Conservation (phyloP, 2,797 vertebrate genomes). For the Furcifer pardalis region DNA sequence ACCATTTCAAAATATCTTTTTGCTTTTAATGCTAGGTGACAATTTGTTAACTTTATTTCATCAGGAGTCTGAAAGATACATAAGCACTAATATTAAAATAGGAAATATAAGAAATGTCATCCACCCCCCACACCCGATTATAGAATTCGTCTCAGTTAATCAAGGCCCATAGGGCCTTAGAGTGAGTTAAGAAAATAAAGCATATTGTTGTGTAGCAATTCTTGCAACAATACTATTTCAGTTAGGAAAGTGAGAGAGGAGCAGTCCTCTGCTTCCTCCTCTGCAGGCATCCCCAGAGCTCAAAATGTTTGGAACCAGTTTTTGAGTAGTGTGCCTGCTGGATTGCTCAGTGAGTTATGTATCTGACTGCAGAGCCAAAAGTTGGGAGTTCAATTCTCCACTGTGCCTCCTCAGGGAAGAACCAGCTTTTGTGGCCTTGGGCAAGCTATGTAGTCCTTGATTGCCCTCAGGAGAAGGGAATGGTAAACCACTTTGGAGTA, state of each 20-base stretch:
- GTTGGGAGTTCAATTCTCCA: no score
- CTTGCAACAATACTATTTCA: neutral
- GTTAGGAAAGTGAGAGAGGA: neutral
- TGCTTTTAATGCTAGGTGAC: neutral
- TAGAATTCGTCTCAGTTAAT: neutral
- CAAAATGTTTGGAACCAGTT: neutral
- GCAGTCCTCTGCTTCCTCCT: neutral
- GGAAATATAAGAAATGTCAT: neutral
- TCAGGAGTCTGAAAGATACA: neutral
- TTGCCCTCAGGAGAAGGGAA: no score
- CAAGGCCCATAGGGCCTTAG: neutral
- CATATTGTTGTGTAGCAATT: neutral
- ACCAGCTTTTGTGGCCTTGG: no score
- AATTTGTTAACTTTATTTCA: no score
- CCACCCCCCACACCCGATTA: neutral
- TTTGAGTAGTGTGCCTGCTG: no score
- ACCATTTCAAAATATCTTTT: neutral
- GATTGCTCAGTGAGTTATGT: no score
- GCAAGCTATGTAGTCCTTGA: no score
- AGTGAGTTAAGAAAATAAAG: neutral
- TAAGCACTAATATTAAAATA: neutral
- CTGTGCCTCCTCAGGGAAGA: no score
- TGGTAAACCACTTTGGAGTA: no score
- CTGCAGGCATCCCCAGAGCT: neutral
- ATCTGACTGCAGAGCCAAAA: no score